Percentiles rank a stretch among this genome's conserved stretches.
Evolutionary conservation across 1,140 invertebrate species (phyloP).

Genomic region (Drosophila pseudoobscura): DNA sequence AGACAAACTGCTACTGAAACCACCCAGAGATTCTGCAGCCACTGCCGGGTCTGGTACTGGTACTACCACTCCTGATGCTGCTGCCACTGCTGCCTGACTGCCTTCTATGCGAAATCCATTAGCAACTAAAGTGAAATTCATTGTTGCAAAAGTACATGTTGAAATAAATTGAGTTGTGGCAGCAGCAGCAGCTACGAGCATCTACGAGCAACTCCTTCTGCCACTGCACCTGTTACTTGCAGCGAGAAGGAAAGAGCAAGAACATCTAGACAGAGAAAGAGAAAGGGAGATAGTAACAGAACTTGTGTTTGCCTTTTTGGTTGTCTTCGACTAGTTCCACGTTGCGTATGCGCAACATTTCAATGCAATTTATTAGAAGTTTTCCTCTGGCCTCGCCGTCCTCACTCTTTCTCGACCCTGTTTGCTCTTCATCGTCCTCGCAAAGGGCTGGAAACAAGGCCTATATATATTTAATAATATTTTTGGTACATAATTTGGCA

Average conservation of each 20-base stretch:
- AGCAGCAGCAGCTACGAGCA: conserved; percentile 45
- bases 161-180: conserved; percentile 82
- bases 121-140: conserved; percentile 82
- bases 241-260: conserved; percentile 32
- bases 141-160: conserved; percentile 81
- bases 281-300: neutral
- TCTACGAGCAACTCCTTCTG: conserved; percentile 38
- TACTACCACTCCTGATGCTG: neutral
- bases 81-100: conserved; percentile 40
- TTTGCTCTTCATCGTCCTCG: too few relatives aligned
- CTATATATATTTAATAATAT: too few relatives aligned
- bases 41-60: conserved; percentile 5
- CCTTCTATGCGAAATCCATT: conserved; percentile 75
- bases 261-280: neutral
- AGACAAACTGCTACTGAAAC: conserved; percentile 19
- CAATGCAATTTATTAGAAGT: conserved; percentile 70
- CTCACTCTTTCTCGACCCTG: too few relatives aligned
- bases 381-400: conserved; percentile 12
- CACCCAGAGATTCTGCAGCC: neutral
- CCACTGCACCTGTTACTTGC: conserved; percentile 71
- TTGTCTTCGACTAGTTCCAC: conserved; percentile 35
- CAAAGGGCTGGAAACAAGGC: too few relatives aligned
- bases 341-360: conserved; percentile 70
- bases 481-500: too few relatives aligned
- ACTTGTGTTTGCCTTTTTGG: conserved; percentile 59